Conservation (phyloP, 2,888 invertebrate species). For the Galeruca laticollis region DNA sequence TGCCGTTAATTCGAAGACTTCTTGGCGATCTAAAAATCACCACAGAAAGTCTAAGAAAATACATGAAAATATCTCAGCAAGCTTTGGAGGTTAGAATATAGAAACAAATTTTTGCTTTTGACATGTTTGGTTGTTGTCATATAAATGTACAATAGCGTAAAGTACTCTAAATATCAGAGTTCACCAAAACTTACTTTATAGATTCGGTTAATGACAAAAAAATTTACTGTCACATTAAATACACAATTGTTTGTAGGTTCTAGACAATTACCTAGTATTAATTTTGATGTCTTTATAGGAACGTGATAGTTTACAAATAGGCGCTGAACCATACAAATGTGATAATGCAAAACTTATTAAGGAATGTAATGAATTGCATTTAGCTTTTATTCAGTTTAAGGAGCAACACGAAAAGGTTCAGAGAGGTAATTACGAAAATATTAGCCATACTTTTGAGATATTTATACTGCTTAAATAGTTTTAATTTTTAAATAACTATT, state of each 20-base stretch:
- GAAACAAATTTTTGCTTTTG: background rate
- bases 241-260: background rate
- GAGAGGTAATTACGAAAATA: constrained; percentile 65
- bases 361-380: constrained; percentile 81
- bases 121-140: background rate
- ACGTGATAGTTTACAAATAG: constrained; percentile 76
- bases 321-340: constrained; percentile 83
- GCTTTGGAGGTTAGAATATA: constrained; percentile 71
- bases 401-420: constrained; percentile 75
- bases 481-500: too few species aligned
- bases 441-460: constrained; percentile 19
- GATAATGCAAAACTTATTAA: constrained; percentile 82
- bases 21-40: constrained; percentile 87
- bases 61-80: constrained; percentile 81
- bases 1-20: constrained; percentile 84
- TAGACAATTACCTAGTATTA: background rate
- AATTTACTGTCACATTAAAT: background rate
- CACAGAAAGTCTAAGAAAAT: constrained; percentile 87
- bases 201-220: background rate
- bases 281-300: constrained; percentile 69
- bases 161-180: background rate
- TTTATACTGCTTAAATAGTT: too few species aligned
- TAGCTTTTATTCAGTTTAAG: constrained; percentile 74
- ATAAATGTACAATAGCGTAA: background rate
- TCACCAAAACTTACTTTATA: background rate